These are phyloP conservation scores for Columba livia DNA, from an alignment of 2,113 vertebrate species.

Conservation along the genomic window DNA sequence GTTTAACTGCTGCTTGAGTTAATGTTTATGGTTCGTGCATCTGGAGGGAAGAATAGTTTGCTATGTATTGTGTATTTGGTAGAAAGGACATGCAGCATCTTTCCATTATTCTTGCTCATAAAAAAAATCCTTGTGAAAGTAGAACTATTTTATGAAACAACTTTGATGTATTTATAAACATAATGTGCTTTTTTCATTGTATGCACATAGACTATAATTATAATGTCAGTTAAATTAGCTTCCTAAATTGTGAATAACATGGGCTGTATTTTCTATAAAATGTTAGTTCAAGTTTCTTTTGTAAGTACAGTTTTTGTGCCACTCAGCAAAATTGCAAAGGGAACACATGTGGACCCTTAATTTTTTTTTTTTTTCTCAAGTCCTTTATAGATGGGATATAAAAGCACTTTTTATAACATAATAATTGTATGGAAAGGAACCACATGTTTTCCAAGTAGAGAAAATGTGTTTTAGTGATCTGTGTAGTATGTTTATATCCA, in stretches of 20 bases:
- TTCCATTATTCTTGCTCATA: not conserved
- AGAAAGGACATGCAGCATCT: not conserved
- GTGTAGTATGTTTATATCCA: not conserved
- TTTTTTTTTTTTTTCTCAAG: not conserved
- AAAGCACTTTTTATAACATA: not conserved
- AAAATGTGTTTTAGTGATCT: not conserved
- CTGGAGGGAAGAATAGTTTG: not conserved
- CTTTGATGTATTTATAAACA: not conserved
- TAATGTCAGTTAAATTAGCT: not conserved
- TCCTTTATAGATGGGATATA: not conserved
- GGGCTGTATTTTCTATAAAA: constrained; percentile 19
- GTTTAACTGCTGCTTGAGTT: not conserved
- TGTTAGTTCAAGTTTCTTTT: not conserved
- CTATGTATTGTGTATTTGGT: not conserved
- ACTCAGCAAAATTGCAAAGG: not conserved
- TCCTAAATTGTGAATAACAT: not conserved
- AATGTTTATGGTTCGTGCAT: not conserved
- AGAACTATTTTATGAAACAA: not conserved
- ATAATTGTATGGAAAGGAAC: not conserved
- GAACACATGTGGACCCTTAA: not conserved
- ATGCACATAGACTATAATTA: not conserved
- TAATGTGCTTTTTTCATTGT: not conserved
- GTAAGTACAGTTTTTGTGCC: not conserved
- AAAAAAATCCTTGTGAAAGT: not conserved
- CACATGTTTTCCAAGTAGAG: constrained; percentile 9